Evolutionary conservation across 30 jellyfish, hydroid and myxozoan species (phyloP), one percentile per base, ranked within the genome.

Genomic region (Aurelia aurita complex sp. Pacific): DNA sequence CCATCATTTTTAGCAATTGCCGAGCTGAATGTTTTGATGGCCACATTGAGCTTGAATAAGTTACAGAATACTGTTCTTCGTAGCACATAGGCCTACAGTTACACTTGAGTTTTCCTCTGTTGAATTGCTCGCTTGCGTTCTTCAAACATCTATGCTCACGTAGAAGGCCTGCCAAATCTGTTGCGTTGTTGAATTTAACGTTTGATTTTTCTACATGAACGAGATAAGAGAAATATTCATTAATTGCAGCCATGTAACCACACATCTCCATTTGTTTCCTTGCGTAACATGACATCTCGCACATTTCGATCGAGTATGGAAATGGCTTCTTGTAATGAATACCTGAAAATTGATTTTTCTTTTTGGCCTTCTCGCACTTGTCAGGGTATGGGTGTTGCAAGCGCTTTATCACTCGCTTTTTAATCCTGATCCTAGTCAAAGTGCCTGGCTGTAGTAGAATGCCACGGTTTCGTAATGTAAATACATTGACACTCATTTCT

Each of bases 331-430:
- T 52, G 14, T 46, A 43, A 13, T 51, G 69, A 8, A 38, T n/a
- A 11, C 57, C 85, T 15, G n/a, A 16, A 19, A 75, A 60, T 1
- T 18, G 33, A n/a, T 15, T 42, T 5, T 50, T 16, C 19, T 4
- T 10, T 15, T 17, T 15, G 36, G 54, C 15, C n/a, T 54, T 10
- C 18, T 61, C 19, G 86, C 93, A 84, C 17, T 63, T 62, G 33
- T 84, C 93, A 40, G 80, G 79, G 50, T 84, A 84, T 15, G 93
- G 93, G 46, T 59, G 8, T 17, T 67, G 83, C 42, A 84, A 50
- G n/a, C 87, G 81, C 43, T 40, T 61, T 10, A 59, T 55, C n/a
- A 38, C 51, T 42, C 65, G 63, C 61, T 73, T 84, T 55, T 67
- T 74, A 51, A 84, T 19, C 53, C 53, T 18, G 54, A 84, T 84